Conservation (phyloP, 2,113 vertebrate genomes). For the Lonchura striata region DNA sequence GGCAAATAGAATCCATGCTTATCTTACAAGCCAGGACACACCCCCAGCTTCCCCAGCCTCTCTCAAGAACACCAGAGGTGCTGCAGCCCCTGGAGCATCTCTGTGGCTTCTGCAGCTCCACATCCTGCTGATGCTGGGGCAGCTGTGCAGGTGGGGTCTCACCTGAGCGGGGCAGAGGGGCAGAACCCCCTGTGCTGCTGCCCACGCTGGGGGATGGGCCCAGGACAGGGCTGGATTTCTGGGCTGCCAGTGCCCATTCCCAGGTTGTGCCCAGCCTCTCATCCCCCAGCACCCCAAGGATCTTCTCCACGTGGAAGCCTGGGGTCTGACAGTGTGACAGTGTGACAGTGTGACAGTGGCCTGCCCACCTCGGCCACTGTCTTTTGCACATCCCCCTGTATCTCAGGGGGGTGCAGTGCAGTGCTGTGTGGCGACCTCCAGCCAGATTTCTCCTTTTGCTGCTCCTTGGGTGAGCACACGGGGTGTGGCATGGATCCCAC, state of each 20-base stretch:
- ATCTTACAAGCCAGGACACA: too few species aligned
- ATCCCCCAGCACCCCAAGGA: background rate
- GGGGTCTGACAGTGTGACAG: too few species aligned
- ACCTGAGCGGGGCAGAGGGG: background rate
- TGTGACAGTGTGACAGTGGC: too few species aligned
- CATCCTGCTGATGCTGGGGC: background rate
- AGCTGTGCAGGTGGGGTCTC: background rate
- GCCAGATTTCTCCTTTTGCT: background rate
- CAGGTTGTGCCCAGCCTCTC: background rate
- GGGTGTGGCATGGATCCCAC: background rate
- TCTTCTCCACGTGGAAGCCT: background rate
- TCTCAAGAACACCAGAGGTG: background rate
- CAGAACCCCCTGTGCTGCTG: background rate
- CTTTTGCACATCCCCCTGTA: fast-evolving
- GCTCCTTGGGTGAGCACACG: background rate
- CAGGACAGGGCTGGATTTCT: background rate
- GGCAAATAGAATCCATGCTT: too few species aligned
- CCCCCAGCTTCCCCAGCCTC: background rate
- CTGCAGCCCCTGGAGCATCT: background rate
- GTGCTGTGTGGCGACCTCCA: fast-evolving
- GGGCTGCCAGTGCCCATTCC: background rate
- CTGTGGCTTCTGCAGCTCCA: background rate
- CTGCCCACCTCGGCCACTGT: background rate
- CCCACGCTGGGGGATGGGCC: fast-evolving
- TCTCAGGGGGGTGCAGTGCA: background rate